phyloP scores from a whole-genome alignment of 1,140 invertebrate genomes.

The Globodera rostochiensis region DNA sequence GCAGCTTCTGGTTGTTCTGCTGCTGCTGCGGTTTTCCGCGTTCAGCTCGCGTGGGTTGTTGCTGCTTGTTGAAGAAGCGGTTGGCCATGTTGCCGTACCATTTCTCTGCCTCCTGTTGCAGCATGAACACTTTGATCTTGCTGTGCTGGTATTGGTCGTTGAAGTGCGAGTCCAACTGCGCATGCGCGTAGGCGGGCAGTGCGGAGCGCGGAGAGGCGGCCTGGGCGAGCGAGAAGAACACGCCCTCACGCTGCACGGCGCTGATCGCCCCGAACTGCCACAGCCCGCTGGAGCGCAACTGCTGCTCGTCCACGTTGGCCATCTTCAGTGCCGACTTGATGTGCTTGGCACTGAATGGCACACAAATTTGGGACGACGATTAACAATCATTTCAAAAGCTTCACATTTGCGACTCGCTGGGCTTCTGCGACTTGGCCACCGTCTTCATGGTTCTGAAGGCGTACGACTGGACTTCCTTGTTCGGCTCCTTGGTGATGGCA shows the following conservation, averaged over 20 bases:
- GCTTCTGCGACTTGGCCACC: slow-evolving; percentile 46
- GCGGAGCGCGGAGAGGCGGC: slow-evolving; percentile 30
- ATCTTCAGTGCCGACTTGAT: slow-evolving; percentile 44
- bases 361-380: not conserved
- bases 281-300: slow-evolving; percentile 19
- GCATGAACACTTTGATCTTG: slow-evolving; percentile 43
- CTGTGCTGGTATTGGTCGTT: slow-evolving; percentile 50
- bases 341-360: slow-evolving; percentile 38
- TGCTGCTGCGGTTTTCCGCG: slow-evolving; percentile 9
- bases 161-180: slow-evolving; percentile 46
- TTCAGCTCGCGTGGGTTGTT: not conserved
- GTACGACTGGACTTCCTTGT: slow-evolving; percentile 55
- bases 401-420: slow-evolving; percentile 41
- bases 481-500: slow-evolving; percentile 46
- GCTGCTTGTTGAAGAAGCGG: not conserved
- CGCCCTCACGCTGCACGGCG: slow-evolving; percentile 38
- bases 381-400: too few relatives aligned
- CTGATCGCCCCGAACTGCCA: slow-evolving; percentile 40
- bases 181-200: slow-evolving; percentile 35
- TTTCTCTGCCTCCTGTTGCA: slow-evolving; percentile 51
- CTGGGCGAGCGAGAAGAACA: slow-evolving; percentile 48
- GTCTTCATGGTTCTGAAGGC: slow-evolving; percentile 45
- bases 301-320: slow-evolving; percentile 39
- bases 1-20: slow-evolving; percentile 33
- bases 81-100: slow-evolving; percentile 34